A percentile compares a stretch with the other conserved stretches of the same genome.
Evolutionary conservation across 2,797 vertebrate species (phyloP).

Genomic region (Tachyglossus aculeatus): DNA sequence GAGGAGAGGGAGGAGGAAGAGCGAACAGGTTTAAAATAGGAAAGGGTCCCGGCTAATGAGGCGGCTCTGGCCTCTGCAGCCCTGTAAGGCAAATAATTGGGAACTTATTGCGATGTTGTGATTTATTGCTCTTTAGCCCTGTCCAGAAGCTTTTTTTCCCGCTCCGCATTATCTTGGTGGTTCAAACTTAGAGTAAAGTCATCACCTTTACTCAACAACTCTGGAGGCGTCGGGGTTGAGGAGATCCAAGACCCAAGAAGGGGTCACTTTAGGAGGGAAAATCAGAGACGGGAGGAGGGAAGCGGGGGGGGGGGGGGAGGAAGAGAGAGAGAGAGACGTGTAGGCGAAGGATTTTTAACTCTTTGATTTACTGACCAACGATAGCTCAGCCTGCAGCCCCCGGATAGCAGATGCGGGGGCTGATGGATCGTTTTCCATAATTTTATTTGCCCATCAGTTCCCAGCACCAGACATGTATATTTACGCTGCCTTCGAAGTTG

Average conservation of each 20-base stretch:
- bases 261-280: background rate
- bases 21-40: constrained; percentile 32
- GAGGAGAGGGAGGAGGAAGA: accelerated
- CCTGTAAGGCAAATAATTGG: background rate
- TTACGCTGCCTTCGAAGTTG: background rate
- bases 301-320: background rate
- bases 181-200: background rate
- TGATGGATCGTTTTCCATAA: constrained; percentile 29
- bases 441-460: background rate
- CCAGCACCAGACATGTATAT: background rate
- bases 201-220: background rate
- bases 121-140: background rate
- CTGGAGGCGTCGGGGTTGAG: too few species aligned
- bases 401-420: background rate
- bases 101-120: background rate
- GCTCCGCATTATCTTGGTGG: background rate
- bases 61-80: background rate
- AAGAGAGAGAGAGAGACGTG: background rate
- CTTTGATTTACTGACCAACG: background rate
- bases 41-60: background rate
- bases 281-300: background rate
- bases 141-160: background rate
- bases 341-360: background rate
- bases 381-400: background rate
- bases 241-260: background rate